Percentiles rank a stretch among this genome's conserved stretches.
These are phyloP conservation scores for Amphiura filiformis DNA, from an alignment of 35 echinoderm and acorn worm species.

Conservation along the genomic window DNA sequence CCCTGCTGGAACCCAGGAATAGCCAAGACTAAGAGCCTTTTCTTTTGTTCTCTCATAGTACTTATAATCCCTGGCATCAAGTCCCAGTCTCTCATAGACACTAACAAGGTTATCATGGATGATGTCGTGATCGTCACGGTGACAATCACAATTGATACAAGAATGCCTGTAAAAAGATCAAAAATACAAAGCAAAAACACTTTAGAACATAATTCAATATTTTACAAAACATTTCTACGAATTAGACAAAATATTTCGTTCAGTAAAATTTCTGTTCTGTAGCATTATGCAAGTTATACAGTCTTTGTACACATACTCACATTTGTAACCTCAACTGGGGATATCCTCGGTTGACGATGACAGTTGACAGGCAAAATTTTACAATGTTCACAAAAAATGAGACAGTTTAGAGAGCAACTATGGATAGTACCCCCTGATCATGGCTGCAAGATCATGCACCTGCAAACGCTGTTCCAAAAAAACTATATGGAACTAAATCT, in stretches of 20 bases:
- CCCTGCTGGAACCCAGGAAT: slow-evolving; percentile 90
- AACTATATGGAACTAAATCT: too few relatives aligned
- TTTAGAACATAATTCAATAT: background rate
- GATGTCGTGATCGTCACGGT: slow-evolving; percentile 86
- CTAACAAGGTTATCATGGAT: slow-evolving; percentile 98
- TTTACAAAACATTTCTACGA: background rate
- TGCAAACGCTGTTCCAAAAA: too few relatives aligned
- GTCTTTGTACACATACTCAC: too few relatives aligned
- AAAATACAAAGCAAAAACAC: background rate
- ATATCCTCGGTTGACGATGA: too few relatives aligned
- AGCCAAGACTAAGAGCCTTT: slow-evolving; percentile 75
- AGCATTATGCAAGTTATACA: too few relatives aligned
- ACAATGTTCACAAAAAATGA: too few relatives aligned
- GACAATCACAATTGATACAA: slow-evolving; percentile 81
- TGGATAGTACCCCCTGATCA: too few relatives aligned
- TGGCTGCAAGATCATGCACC: too few relatives aligned
- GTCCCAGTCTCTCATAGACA: slow-evolving; percentile 72
- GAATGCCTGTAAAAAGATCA: slow-evolving; percentile 75
- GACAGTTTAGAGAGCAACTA: too few relatives aligned
- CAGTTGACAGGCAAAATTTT: too few relatives aligned
- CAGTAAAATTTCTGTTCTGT: too few relatives aligned
- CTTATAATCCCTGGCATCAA: slow-evolving; percentile 47
- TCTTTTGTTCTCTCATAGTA: slow-evolving; percentile 74
- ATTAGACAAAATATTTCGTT: background rate
- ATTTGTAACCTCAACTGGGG: too few relatives aligned